These are phyloP conservation scores for Rhynchomys soricoides DNA, from an alignment of 2,113 vertebrate genomes.

Conservation along the genomic window DNA sequence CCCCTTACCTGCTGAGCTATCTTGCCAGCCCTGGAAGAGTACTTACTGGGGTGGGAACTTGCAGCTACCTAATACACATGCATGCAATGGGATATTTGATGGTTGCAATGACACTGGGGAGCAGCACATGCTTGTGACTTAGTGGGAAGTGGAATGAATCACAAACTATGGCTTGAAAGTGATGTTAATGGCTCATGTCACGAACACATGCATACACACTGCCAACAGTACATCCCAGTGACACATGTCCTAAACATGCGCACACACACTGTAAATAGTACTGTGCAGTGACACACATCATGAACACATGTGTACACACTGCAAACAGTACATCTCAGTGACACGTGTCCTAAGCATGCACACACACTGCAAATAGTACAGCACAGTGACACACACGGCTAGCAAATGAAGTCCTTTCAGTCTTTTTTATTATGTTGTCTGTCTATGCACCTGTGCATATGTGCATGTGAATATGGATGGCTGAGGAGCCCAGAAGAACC, in stretches of 20 bases:
- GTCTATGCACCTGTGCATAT: not conserved
- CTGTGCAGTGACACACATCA: not conserved
- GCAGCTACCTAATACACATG: not conserved
- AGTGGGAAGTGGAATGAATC: slow-evolving; percentile 12
- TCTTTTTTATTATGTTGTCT: not conserved
- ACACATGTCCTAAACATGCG: not conserved
- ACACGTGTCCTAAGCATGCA: too few species aligned
- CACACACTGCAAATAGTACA: not conserved
- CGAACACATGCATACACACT: not conserved
- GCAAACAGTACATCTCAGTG: not conserved
- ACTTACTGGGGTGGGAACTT: slow-evolving; percentile 6
- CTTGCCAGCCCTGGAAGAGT: not conserved
- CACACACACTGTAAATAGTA: too few species aligned
- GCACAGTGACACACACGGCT: not conserved
- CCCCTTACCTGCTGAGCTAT: not conserved
- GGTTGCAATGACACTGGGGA: not conserved
- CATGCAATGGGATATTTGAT: not conserved
- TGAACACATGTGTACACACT: not conserved
- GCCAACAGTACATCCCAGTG: not conserved
- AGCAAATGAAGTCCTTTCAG: not conserved
- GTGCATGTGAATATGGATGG: not conserved
- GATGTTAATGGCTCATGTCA: not conserved
- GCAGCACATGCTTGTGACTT: slow-evolving; percentile 9
- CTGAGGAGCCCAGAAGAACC: not conserved
- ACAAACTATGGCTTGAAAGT: not conserved